Conservation (phyloP, 2,113 vertebrate species). For the Notechis scutatus region DNA sequence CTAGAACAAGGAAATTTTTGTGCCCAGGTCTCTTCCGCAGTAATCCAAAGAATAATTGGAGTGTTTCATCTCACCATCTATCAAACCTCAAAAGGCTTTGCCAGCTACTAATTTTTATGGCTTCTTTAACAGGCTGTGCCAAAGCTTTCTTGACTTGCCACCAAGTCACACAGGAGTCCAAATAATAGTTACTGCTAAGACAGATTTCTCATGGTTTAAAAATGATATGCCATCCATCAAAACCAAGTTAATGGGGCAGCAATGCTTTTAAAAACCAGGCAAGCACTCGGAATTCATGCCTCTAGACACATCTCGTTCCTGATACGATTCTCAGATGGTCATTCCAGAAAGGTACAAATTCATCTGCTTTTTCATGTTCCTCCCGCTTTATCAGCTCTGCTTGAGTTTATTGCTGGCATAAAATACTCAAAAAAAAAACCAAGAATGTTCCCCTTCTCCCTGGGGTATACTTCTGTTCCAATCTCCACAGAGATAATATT, state of each 20-base stretch:
- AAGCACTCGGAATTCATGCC: not conserved
- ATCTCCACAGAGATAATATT: not conserved
- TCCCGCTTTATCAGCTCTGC: not conserved
- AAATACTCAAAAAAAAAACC: not conserved
- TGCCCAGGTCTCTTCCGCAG: not conserved
- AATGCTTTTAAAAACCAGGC: not conserved
- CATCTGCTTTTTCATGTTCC: not conserved
- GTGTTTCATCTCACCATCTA: not conserved
- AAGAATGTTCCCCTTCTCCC: not conserved
- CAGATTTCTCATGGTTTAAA: not conserved
- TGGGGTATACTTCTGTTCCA: not conserved
- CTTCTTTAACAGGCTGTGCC: not conserved
- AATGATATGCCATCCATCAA: not conserved
- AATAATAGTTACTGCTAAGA: not conserved
- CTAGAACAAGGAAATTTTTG: not conserved
- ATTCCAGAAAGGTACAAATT: not conserved
- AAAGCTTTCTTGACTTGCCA: not conserved
- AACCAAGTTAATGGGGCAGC: not conserved
- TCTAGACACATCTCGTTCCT: not conserved
- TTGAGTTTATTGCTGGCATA: slow-evolving; percentile 2
- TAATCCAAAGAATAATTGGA: not conserved
- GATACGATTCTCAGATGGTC: not conserved
- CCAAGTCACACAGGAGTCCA: not conserved
- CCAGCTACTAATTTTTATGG: not conserved
- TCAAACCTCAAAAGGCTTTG: not conserved